Percentiles rank a stretch among this genome's conserved stretches.
Evolutionary conservation across 2,888 invertebrate species (phyloP).

Genomic region (Drosophila anomalata): DNA sequence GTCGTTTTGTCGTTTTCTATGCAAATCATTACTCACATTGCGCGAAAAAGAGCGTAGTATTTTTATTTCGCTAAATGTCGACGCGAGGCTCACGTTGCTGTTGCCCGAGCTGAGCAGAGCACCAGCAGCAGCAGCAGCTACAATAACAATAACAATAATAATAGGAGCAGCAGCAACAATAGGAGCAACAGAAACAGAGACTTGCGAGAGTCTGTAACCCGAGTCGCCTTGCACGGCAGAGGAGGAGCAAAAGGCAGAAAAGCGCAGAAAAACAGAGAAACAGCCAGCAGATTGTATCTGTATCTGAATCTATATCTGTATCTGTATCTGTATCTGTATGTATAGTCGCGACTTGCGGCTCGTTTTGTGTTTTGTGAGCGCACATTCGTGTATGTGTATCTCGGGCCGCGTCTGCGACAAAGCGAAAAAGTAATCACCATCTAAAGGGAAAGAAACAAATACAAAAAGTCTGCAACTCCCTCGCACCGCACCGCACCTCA

Average conservation of each 20-base stretch:
- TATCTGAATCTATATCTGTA: constrained; percentile 52
- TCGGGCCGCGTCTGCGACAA: constrained; percentile 39
- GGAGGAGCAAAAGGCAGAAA: constrained; percentile 21
- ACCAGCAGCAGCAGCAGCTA: constrained; percentile 31
- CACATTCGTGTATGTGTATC: constrained; percentile 23
- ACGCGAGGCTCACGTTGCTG: constrained; percentile 59
- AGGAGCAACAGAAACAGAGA: constrained; percentile 12
- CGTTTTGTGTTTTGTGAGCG: constrained; percentile 33
- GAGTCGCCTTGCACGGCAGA: constrained; percentile 63
- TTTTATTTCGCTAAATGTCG: constrained; percentile 77
- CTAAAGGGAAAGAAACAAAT: constrained; percentile 56
- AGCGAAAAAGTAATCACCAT: constrained; percentile 73
- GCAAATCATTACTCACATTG: constrained; percentile 70
- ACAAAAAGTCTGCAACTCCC: constrained; percentile 34
- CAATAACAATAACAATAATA: neutral
- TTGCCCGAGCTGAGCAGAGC: constrained; percentile 26
- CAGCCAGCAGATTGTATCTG: constrained; percentile 70
- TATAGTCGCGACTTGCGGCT: constrained; percentile 49
- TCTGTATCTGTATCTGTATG: constrained; percentile 68
- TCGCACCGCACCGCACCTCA: neutral
- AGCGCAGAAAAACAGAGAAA: constrained; percentile 28
- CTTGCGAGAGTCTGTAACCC: constrained; percentile 50
- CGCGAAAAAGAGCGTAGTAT: constrained; percentile 73
- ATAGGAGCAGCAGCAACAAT: constrained; percentile 5
- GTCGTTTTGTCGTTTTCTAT: constrained; percentile 77